Evolutionary conservation across 1,140 invertebrate genomes (phyloP), one percentile per base, ranked within the genome.

Genomic region (Potamilus streckersoni): DNA sequence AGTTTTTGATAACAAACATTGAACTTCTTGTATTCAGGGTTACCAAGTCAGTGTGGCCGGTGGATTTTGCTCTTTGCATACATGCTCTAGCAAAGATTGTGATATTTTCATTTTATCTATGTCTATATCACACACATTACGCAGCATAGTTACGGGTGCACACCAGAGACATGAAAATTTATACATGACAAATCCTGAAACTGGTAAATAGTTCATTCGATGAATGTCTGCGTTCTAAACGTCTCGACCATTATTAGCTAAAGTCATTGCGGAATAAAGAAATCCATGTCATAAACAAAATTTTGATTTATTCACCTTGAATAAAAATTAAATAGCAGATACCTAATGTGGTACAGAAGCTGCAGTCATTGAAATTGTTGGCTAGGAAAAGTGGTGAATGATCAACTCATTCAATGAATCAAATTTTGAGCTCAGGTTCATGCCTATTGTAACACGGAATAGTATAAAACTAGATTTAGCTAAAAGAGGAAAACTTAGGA

Each of bases 131-230:
- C 20, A 23, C 49, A 1, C 74, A 80, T 63, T 73, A 77, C 62
- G 49, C 74, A 12, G 5, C 74, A 16, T 80, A 71, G 75, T 23
- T 80, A 15, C 20, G 75, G 58, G 69, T 77, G 16, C 78, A 79
- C 60, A 38, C 82, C 6, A 62, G 64, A 58, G 80, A 79, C 66
- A 55, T 69, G 71, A 38, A 19, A 23, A n/a, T 13, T 56, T 75
- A 20, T 14, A 60, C 14, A 8, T 49, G 15, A 72, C 16, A 14
- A 23, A 60, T 16, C 66, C 60, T 23, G 56, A 62, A 20, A 55
- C 61, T 8, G 23, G 16, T 16, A 13, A 68, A 57, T 4, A 23
- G 17, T 76, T 71, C 60, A 17, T 64, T 8, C 13, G 31, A 4
- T 12, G 64, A 16, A 27, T 67, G 3, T 71, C 2, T 62, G 49